phyloP scores from a whole-genome alignment of 1,140 invertebrate species.

The Musca vetustissima region DNA sequence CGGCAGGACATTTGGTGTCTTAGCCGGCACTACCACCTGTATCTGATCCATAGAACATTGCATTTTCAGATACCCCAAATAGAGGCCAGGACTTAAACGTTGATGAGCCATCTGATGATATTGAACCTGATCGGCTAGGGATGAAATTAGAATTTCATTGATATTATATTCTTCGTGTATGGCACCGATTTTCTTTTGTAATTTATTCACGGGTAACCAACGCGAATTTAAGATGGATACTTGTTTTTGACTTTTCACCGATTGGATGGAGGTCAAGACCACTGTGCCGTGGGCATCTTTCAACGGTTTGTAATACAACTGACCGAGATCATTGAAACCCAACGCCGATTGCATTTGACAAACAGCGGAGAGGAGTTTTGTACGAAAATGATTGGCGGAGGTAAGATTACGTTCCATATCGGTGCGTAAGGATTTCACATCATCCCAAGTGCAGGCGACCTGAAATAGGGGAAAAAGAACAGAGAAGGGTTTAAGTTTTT shows the following conservation, averaged over 20 bases:
- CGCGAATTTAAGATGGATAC: constrained; percentile 84
- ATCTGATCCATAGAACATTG: constrained; percentile 93
- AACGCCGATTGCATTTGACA: constrained; percentile 90
- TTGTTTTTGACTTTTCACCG: constrained; percentile 79
- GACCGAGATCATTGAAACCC: constrained; percentile 87
- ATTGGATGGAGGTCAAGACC: constrained; percentile 85
- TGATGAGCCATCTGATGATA: constrained; percentile 84
- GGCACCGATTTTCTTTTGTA: constrained; percentile 61
- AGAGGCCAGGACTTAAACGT: constrained; percentile 81
- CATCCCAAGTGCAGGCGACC: constrained; percentile 93
- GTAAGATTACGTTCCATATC: constrained; percentile 93
- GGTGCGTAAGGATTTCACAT: constrained; percentile 83
- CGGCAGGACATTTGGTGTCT: constrained; percentile 90
- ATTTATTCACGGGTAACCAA: constrained; percentile 83
- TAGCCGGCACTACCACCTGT: constrained; percentile 86
- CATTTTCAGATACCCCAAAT: constrained; percentile 93
- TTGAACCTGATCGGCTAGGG: constrained; percentile 86
- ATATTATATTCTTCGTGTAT: constrained; percentile 73
- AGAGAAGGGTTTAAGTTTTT: constrained; percentile 14
- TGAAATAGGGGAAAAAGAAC: constrained; percentile 49
- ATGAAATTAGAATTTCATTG: constrained; percentile 78
- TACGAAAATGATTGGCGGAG: constrained; percentile 86
- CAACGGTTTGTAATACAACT: constrained; percentile 88
- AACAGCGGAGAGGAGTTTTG: constrained; percentile 87
- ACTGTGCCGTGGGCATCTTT: constrained; percentile 85